phyloP scores from a whole-genome alignment of 2,797 vertebrate species.

The Acridotheres tristis region DNA sequence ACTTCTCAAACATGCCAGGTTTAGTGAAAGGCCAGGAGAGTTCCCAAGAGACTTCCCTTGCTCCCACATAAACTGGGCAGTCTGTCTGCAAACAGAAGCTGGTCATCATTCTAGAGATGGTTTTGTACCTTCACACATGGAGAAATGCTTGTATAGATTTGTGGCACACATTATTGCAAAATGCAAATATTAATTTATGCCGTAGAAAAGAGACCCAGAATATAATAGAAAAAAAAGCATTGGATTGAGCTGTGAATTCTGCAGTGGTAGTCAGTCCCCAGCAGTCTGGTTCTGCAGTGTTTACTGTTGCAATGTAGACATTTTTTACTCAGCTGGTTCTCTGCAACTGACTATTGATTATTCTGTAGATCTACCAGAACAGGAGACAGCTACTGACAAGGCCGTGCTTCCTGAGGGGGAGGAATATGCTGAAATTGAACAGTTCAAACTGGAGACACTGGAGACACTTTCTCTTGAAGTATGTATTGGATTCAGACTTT shows the following conservation, averaged over 20 bases:
- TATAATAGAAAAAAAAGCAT: neutral
- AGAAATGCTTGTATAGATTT: neutral
- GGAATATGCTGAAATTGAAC: slow-evolving; percentile 70
- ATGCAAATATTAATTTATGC: neutral
- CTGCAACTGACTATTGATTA: neutral
- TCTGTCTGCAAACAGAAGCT: neutral
- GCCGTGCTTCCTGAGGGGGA: slow-evolving; percentile 63
- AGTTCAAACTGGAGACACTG: slow-evolving; percentile 35
- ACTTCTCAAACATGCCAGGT: neutral
- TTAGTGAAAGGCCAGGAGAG: neutral
- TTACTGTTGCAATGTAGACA: neutral
- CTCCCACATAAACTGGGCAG: neutral
- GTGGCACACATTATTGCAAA: neutral
- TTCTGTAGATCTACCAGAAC: neutral
- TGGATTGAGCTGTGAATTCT: neutral
- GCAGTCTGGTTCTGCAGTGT: neutral
- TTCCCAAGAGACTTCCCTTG: neutral
- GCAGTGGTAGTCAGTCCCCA: neutral
- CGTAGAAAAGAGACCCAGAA: neutral
- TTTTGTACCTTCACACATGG: neutral
- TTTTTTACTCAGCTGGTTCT: neutral
- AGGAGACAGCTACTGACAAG: slow-evolving; percentile 10
- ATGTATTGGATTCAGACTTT: slow-evolving; percentile 24
- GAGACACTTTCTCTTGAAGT: slow-evolving; percentile 76
- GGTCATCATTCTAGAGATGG: neutral